phyloP scores from a whole-genome alignment of 2,797 vertebrate species.

The Clarias pachynema region DNA sequence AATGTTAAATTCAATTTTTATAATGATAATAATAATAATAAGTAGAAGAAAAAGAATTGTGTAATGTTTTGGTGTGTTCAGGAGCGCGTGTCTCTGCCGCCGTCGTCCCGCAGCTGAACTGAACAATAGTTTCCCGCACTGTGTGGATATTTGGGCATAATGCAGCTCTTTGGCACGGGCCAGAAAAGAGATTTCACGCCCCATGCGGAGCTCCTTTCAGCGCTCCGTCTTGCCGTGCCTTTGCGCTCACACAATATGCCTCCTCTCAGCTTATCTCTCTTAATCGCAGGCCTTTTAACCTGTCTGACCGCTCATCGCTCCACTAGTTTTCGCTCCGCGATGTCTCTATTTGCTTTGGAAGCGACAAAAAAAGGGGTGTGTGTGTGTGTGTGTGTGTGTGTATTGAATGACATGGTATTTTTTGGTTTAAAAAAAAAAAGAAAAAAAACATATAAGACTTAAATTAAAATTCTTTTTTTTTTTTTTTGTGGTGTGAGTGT shows the following conservation, averaged over 20 bases:
- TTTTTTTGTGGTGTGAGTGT: background rate
- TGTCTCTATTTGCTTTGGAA: slow-evolving; percentile 33
- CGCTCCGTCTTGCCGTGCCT: slow-evolving; percentile 68
- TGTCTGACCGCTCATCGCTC: slow-evolving; percentile 37
- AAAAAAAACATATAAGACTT: no score
- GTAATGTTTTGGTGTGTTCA: no score
- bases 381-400: no score
- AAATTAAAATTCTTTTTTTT: background rate
- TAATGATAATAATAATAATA: background rate
- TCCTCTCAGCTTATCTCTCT: slow-evolving; percentile 56
- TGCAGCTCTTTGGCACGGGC: slow-evolving; percentile 70
- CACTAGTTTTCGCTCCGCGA: slow-evolving; percentile 21
- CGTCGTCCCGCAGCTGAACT: slow-evolving; percentile 1
- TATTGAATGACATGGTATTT: background rate
- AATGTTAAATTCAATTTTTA: background rate
- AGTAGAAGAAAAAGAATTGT: background rate
- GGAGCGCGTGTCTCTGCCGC: background rate
- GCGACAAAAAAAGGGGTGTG: background rate
- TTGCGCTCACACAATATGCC: slow-evolving; percentile 73
- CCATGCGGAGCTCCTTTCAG: slow-evolving; percentile 74
- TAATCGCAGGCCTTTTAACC: slow-evolving; percentile 54
- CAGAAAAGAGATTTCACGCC: slow-evolving; percentile 66
- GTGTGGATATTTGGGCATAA: slow-evolving; percentile 57
- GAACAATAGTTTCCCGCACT: slow-evolving; percentile 26
- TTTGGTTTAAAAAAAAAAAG: background rate